Evolutionary conservation across 1,140 invertebrate species (phyloP), one percentile per base, ranked within the genome.

Genomic region (Uloborus diversus): DNA sequence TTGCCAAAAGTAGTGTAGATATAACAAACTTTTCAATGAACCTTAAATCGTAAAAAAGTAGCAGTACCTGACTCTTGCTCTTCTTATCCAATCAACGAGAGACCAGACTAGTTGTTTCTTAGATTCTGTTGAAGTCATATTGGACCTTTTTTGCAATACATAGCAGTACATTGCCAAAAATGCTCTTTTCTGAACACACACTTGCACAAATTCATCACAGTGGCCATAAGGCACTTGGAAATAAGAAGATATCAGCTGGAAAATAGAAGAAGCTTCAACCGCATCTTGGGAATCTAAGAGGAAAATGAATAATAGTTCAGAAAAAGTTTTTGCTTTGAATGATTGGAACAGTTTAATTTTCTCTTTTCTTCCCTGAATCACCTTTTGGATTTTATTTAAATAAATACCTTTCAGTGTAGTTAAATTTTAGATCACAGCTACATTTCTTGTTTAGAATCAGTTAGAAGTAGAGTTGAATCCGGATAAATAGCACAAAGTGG

Each of bases 81-180:
- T 64, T 64, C 47, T 20, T 17, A 75, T 75, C 64, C 64, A 66
- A 17, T 66, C 49, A n/a, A 66, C 25, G 17, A 78, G 14, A 56
- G 25, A 57, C 3, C 23, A 9, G 28, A 78, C 32, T 17, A 78
- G 42, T 23, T 66, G 17, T 27, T 42, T 78, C 23, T 59, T 78
- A 20, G 5, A 32, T 56, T 56, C 75, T 11, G 62, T 30, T 3
- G 56, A 7, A n/a, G 35, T 37, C 9, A 37, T 20, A 28, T 57
- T 57, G n/a, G 49, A 20, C n/a, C 42, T 57, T 25, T 4, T 65
- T 4, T 59, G 33, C 3, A 66, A 37, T 1, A 78, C 23, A 66
- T 66, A 53, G 11, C 64, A 65, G 35, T 78, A 78, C 14, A 66
- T 32, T 1, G 75, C 30, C 14, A 78, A 47, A 27, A 57, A 47